These are phyloP conservation scores for Leptodactylus fuscus DNA, from an alignment of 2,113 vertebrate species.

Conservation along the genomic window DNA sequence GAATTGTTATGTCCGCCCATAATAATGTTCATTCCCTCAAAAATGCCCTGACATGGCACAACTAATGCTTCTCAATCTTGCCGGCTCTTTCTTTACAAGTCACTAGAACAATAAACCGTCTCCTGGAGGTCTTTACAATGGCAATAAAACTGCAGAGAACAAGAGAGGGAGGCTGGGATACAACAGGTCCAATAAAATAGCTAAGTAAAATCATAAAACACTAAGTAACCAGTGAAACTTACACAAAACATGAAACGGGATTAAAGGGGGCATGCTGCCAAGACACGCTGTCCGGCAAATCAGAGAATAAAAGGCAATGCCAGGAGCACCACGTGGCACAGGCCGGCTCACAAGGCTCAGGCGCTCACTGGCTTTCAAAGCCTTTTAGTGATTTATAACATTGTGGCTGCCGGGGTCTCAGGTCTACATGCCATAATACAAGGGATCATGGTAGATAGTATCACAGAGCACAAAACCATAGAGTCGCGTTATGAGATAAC, in stretches of 20 bases:
- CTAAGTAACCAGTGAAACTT: slow-evolving; percentile 46
- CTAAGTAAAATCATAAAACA: slow-evolving; percentile 54
- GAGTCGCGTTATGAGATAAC: too few species aligned
- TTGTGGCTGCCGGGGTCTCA: neutral
- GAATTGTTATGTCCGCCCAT: neutral
- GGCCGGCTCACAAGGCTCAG: neutral
- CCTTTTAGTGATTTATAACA: neutral
- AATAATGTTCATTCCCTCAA: slow-evolving; percentile 28
- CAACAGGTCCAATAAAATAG: slow-evolving; percentile 38
- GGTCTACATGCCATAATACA: neutral
- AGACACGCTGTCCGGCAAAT: slow-evolving; percentile 41
- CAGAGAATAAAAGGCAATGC: slow-evolving; percentile 38
- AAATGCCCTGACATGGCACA: neutral
- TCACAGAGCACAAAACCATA: neutral
- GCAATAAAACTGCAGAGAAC: slow-evolving; percentile 49
- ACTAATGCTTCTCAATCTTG: slow-evolving; percentile 20
- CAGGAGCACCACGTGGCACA: slow-evolving; percentile 9
- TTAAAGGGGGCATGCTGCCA: slow-evolving; percentile 40
- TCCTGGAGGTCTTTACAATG: slow-evolving; percentile 57
- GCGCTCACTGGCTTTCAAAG: neutral
- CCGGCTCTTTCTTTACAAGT: slow-evolving; percentile 30
- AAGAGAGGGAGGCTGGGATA: slow-evolving; percentile 37
- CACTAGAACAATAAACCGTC: slow-evolving; percentile 53
- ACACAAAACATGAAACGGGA: slow-evolving; percentile 53
- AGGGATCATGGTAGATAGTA: neutral